Evolutionary conservation across 2,888 invertebrate species (phyloP).

Genomic region (Acrobasis repandana): DNA sequence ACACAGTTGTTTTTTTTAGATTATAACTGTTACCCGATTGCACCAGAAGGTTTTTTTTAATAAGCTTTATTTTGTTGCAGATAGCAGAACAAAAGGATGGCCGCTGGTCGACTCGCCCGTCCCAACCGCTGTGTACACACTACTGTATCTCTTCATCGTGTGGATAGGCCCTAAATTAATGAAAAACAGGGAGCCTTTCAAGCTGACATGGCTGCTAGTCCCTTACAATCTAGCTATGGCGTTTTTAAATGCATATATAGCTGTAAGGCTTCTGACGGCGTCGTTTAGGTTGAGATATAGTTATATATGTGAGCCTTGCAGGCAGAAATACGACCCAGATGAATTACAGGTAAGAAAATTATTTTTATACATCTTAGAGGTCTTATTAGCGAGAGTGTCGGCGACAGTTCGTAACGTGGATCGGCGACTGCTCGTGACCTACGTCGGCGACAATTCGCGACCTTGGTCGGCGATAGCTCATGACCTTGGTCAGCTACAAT

Average conservation of each 20-base stretch:
- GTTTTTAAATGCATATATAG: conserved; percentile 91
- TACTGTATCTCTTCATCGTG: conserved; percentile 89
- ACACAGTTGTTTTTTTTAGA: too few species aligned
- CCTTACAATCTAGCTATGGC: conserved; percentile 94
- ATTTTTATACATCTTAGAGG: too few species aligned
- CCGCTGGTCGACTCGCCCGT: conserved; percentile 91
- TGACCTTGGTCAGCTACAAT: too few species aligned
- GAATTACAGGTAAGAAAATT: conserved; percentile 88
- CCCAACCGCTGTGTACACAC: conserved; percentile 87
- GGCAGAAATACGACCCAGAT: conserved; percentile 88
- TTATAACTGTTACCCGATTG: too few species aligned
- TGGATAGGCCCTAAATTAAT: conserved; percentile 92
- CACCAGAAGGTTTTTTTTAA: too few species aligned
- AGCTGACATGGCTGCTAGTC: conserved; percentile 89
- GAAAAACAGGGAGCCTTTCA: conserved; percentile 89
- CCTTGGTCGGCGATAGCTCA: too few species aligned
- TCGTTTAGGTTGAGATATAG: conserved; percentile 90
- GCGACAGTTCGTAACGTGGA: too few species aligned
- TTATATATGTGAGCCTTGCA: conserved; percentile 93
- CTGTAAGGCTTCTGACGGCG: conserved; percentile 88
- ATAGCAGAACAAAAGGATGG: conserved; percentile 92
- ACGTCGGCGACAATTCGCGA: too few species aligned
- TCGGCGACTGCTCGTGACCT: too few species aligned
- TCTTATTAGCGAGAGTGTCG: too few species aligned
- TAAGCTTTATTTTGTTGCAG: conserved; percentile 73